These are phyloP conservation scores for Coenonympha arcania DNA, from an alignment of 2,888 invertebrate species.

Conservation along the genomic window DNA sequence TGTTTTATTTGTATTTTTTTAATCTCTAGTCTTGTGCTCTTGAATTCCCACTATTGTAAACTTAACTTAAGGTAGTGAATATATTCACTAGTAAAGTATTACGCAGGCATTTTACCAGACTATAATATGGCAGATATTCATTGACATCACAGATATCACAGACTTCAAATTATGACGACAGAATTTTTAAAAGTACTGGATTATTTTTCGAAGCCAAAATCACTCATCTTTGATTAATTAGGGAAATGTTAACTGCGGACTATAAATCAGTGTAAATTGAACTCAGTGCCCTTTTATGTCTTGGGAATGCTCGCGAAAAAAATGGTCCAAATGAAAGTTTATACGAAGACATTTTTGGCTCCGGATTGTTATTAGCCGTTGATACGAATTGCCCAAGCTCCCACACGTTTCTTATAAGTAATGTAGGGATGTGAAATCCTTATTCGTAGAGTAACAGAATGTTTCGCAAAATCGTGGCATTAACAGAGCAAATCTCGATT, in stretches of 20 bases:
- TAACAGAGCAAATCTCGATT: too few relatives aligned
- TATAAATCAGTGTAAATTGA: not conserved
- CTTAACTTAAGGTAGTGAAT: too few relatives aligned
- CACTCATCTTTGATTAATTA: too few relatives aligned
- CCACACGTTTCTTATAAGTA: slow-evolving; percentile 27
- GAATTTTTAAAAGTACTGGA: too few relatives aligned
- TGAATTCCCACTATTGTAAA: too few relatives aligned
- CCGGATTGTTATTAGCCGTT: slow-evolving; percentile 26
- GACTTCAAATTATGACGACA: too few relatives aligned
- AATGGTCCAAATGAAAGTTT: slow-evolving; percentile 22
- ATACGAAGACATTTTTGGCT: slow-evolving; percentile 24
- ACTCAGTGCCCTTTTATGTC: not conserved
- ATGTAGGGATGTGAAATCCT: not conserved
- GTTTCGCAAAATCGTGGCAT: not conserved
- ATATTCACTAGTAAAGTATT: too few relatives aligned
- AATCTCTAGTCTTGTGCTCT: too few relatives aligned
- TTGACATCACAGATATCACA: too few relatives aligned
- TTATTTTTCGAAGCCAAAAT: too few relatives aligned
- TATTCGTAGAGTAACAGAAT: not conserved
- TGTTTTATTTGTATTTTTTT: slow-evolving; percentile 27
- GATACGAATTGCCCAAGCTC: slow-evolving; percentile 26
- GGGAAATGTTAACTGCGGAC: not conserved
- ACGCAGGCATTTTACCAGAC: too few relatives aligned
- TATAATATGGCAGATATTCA: too few relatives aligned
- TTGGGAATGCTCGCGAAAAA: not conserved